Conservation (phyloP, 2,113 vertebrate genomes). For the Micromys minutus region DNA sequence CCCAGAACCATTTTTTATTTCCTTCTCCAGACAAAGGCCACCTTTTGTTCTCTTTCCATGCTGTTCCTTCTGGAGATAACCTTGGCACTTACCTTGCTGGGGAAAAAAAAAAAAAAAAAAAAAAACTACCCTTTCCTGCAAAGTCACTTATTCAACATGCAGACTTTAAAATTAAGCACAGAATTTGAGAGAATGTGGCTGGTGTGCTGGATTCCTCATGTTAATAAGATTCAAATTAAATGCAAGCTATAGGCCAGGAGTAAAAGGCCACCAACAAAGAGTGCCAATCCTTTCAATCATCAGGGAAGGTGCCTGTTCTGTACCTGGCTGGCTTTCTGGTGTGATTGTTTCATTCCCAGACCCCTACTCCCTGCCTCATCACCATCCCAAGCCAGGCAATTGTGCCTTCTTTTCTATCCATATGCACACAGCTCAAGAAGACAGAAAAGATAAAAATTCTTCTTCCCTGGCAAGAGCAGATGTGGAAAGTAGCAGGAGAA, state of each 20-base stretch:
- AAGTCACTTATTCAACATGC: constrained; percentile 50
- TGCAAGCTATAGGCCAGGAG: constrained; percentile 52
- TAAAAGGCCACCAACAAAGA: constrained; percentile 19
- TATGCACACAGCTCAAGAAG: not conserved
- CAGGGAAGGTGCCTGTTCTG: not conserved
- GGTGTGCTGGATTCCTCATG: constrained; percentile 39
- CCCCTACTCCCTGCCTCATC: not conserved
- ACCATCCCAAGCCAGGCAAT: not conserved
- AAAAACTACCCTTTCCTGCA: constrained; percentile 4
- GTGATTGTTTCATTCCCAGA: not conserved
- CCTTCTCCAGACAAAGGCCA: not conserved
- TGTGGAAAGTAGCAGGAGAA: not conserved
- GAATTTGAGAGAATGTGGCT: constrained; percentile 46
- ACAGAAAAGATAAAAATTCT: not conserved
- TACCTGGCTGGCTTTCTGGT: not conserved
- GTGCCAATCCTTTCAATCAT: constrained; percentile 2
- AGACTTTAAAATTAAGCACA: constrained; percentile 47
- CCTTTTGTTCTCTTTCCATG: not conserved
- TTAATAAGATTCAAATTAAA: constrained; percentile 75
- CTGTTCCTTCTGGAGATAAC: constrained; percentile 34
- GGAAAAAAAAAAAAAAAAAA: constrained; percentile 55
- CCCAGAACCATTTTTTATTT: not conserved
- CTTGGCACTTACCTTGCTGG: constrained; percentile 9
- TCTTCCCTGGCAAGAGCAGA: not conserved
- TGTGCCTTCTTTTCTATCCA: not conserved